These are phyloP conservation scores for Physella acuta DNA, from an alignment of 1,140 invertebrate genomes.

Conservation along the genomic window DNA sequence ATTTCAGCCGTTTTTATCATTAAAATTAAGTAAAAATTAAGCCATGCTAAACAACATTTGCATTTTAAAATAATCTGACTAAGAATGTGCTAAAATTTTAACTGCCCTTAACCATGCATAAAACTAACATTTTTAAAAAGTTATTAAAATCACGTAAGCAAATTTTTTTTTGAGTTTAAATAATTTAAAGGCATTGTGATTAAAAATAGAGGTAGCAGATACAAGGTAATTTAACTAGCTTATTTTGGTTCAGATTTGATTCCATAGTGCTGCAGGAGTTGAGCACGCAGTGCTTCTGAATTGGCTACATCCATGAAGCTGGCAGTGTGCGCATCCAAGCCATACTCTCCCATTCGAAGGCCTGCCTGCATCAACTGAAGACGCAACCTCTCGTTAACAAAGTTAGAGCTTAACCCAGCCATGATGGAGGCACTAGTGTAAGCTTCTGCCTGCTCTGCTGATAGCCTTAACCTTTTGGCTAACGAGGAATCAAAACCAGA, in stretches of 20 bases:
- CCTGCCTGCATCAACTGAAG: constrained; percentile 23
- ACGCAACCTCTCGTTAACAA: constrained; percentile 15
- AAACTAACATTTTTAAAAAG: background rate
- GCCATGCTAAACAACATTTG: too few relatives aligned
- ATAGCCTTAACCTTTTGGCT: constrained; percentile 16
- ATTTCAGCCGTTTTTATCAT: background rate
- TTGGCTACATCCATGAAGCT: constrained; percentile 16
- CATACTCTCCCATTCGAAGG: background rate
- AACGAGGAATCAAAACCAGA: background rate
- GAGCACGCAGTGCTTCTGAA: constrained; percentile 12
- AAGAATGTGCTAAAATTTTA: background rate
- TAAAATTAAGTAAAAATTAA: background rate
- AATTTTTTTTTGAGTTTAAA: background rate
- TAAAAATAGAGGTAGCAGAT: constrained; percentile 9
- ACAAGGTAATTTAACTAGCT: background rate
- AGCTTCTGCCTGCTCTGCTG: constrained; percentile 19
- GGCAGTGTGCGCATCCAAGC: constrained; percentile 1
- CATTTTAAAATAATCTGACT: background rate
- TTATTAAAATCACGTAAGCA: background rate
- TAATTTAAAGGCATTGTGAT: constrained; percentile 10
- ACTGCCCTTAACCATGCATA: constrained; percentile 8
- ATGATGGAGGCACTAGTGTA: constrained; percentile 23
- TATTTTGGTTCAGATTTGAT: constrained; percentile 24
- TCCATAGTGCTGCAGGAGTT: constrained; percentile 24
- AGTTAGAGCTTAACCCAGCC: constrained; percentile 16